Percentiles rank a stretch among this genome's conserved stretches.
phyloP scores from a whole-genome alignment of 2,113 vertebrate species.

The Neotoma lepida region DNA sequence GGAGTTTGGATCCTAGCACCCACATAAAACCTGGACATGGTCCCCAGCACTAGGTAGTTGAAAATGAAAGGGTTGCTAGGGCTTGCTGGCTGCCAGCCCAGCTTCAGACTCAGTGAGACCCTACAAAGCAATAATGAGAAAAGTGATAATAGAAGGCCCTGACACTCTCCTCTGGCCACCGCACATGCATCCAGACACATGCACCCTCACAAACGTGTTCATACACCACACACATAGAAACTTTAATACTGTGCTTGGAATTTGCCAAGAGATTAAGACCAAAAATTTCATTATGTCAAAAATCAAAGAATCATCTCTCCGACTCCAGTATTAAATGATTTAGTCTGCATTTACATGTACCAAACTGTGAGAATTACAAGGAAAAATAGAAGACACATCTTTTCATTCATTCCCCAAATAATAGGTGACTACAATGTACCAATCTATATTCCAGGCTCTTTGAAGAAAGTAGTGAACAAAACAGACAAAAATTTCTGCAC shows the following conservation, averaged over 20 bases:
- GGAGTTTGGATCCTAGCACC: background rate
- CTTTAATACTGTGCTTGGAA: background rate
- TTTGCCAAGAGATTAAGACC: background rate
- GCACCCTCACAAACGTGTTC: background rate
- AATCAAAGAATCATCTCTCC: background rate
- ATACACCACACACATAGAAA: background rate
- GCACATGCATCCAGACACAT: background rate
- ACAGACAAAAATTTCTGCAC: background rate
- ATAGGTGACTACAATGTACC: background rate
- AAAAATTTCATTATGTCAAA: background rate
- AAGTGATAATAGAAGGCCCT: background rate
- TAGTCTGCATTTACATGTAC: background rate
- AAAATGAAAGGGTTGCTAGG: background rate
- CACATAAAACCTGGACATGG: background rate
- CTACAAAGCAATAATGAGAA: background rate
- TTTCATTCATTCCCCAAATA: slow-evolving; percentile 2
- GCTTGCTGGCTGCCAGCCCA: background rate
- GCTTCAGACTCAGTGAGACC: background rate
- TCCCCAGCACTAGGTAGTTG: background rate
- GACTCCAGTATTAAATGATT: background rate
- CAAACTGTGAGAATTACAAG: slow-evolving; percentile 1
- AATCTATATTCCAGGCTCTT: slow-evolving; percentile 16
- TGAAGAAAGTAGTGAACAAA: background rate
- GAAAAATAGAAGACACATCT: background rate
- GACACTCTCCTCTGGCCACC: background rate